These are phyloP conservation scores for Ostrea denselamellosa DNA, from an alignment of 1,140 invertebrate genomes.

Conservation along the genomic window DNA sequence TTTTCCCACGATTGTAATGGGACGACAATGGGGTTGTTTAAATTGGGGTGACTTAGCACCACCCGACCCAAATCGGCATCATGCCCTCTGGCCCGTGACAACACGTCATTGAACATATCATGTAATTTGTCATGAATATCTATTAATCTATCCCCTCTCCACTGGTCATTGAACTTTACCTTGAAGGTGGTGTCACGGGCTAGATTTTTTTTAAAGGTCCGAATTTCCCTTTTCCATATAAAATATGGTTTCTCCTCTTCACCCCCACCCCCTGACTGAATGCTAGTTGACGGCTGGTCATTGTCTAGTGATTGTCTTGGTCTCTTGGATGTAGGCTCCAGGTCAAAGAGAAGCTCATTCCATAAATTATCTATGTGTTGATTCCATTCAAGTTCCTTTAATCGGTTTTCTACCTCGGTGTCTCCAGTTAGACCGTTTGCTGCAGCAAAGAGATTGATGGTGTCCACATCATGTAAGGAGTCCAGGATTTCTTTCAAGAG, in stretches of 20 bases:
- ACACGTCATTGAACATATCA: constrained; percentile 49
- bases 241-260: constrained; percentile 24
- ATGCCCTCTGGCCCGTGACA: neutral
- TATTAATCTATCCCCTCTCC: constrained; percentile 20
- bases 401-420: constrained; percentile 6
- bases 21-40: constrained; percentile 9
- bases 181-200: constrained; percentile 44
- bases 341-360: neutral
- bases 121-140: constrained; percentile 43
- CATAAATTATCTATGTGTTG: constrained; percentile 38
- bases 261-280: constrained; percentile 28
- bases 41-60: constrained; percentile 40
- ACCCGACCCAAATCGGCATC: constrained; percentile 37
- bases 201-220: constrained; percentile 41
- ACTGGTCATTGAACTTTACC: neutral
- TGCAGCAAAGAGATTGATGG: constrained; percentile 14
- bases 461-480: neutral
- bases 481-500: neutral
- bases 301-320: neutral
- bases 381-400: too few relatives aligned
- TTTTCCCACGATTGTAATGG: too few relatives aligned
- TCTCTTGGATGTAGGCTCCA: neutral
- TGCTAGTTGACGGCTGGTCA: constrained; percentile 20
- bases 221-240: constrained; percentile 30
- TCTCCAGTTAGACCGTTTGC: constrained; percentile 1